These are phyloP conservation scores for Heliconius himera DNA, from an alignment of 1,140 invertebrate genomes.

Conservation along the genomic window DNA sequence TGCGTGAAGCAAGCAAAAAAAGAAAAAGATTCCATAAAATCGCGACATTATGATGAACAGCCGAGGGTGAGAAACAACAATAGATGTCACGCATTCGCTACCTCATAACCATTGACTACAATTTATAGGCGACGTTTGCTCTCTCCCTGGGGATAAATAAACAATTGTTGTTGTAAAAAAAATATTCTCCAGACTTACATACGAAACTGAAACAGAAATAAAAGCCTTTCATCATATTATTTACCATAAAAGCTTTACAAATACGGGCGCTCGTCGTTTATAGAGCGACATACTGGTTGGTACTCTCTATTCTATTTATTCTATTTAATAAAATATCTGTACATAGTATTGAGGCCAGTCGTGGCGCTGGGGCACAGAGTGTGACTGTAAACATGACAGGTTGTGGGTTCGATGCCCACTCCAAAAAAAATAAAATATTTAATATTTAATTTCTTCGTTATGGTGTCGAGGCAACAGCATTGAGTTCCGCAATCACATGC, in stretches of 20 bases:
- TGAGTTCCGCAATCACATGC: no score
- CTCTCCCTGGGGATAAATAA: constrained; percentile 43
- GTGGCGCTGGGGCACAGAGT: no score
- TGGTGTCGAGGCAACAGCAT: no score
- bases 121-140: constrained; percentile 60
- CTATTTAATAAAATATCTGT: background rate
- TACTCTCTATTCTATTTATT: background rate
- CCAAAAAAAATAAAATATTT: no score
- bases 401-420: no score
- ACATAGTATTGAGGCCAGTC: background rate
- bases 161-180: constrained; percentile 22
- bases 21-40: constrained; percentile 44
- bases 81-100: constrained; percentile 62
- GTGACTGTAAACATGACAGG: no score
- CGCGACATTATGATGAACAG: constrained; percentile 52
- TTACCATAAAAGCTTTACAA: constrained; percentile 14
- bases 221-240: constrained; percentile 12
- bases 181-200: constrained; percentile 13
- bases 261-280: constrained; percentile 4
- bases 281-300: background rate
- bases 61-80: constrained; percentile 47
- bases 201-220: constrained; percentile 4
- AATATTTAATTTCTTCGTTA: no score
- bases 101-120: constrained; percentile 66
- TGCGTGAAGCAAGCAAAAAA: no score